Percentiles rank a stretch among this genome's conserved stretches.
Evolutionary conservation across 1,140 invertebrate genomes (phyloP).

Genomic region (Bombus consobrinus): DNA sequence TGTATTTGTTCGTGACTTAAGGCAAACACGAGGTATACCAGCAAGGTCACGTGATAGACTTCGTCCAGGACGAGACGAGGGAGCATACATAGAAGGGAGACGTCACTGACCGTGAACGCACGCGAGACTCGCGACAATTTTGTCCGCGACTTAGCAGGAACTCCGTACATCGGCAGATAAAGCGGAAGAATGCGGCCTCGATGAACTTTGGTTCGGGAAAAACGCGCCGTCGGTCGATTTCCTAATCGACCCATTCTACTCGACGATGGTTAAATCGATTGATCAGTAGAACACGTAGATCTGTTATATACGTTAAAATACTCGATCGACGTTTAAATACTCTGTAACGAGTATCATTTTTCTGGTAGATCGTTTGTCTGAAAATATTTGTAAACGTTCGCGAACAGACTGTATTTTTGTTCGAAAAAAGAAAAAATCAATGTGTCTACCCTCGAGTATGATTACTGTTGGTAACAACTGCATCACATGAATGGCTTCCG

Average conservation of each 20-base stretch:
- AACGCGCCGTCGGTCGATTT: background rate
- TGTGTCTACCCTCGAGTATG: conserved; percentile 6
- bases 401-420: background rate
- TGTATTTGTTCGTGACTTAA: conserved; percentile 25
- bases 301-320: no score
- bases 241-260: background rate
- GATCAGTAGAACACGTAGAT: no score
- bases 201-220: conserved; percentile 44
- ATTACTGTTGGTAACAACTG: conserved; percentile 13
- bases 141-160: conserved; percentile 32
- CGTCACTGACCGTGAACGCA: conserved; percentile 68
- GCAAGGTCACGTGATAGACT: conserved; percentile 59
- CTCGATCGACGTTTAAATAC: background rate
- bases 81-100: conserved; percentile 51
- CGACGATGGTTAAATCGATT: no score
- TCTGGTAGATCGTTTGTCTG: no score
- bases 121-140: conserved; percentile 66
- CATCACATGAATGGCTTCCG: conserved; percentile 39
- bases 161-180: conserved; percentile 50
- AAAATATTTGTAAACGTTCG: background rate
- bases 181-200: conserved; percentile 46
- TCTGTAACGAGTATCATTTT: background rate
- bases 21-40: conserved; percentile 40
- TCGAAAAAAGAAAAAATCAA: conserved; percentile 27
- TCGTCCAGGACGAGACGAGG: conserved; percentile 37